phyloP scores from a whole-genome alignment of 2,888 invertebrate species.

The Pseudococcus longispinus region DNA sequence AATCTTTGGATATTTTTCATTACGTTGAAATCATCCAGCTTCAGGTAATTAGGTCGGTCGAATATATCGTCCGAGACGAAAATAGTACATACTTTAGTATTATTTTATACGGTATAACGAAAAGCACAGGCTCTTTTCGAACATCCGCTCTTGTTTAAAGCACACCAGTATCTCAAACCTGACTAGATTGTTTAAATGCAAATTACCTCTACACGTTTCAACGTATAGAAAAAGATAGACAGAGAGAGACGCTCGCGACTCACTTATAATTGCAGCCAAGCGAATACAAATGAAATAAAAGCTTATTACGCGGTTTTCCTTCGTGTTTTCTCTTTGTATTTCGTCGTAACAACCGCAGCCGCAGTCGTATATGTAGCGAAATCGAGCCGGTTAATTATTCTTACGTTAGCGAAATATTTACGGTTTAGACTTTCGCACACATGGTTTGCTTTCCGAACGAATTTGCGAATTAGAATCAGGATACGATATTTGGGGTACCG shows the following conservation, averaged over 20 bases:
- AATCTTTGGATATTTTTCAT: background rate
- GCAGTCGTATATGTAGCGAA: background rate
- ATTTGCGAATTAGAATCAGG: background rate
- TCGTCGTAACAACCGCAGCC: background rate
- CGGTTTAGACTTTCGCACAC: background rate
- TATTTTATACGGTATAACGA: background rate
- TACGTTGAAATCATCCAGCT: background rate
- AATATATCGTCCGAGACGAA: constrained; percentile 11
- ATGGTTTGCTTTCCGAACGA: background rate
- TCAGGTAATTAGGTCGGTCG: constrained; percentile 24
- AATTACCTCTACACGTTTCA: background rate
- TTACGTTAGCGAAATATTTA: background rate
- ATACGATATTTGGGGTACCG: background rate
- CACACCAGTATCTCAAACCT: background rate
- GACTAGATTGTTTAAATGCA: constrained; percentile 17
- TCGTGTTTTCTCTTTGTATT: background rate
- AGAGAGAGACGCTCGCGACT: background rate
- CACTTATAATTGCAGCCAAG: background rate
- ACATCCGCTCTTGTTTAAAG: background rate
- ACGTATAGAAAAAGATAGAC: background rate
- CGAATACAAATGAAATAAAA: constrained; percentile 21
- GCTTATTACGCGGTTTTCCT: constrained; percentile 13
- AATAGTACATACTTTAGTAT: background rate
- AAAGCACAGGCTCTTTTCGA: background rate
- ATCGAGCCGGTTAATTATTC: background rate